A percentile compares a stretch with the other conserved stretches of the same genome.
Conservation (phyloP, 2,113 vertebrate genomes). For the Ploceus nigricollis region DNA sequence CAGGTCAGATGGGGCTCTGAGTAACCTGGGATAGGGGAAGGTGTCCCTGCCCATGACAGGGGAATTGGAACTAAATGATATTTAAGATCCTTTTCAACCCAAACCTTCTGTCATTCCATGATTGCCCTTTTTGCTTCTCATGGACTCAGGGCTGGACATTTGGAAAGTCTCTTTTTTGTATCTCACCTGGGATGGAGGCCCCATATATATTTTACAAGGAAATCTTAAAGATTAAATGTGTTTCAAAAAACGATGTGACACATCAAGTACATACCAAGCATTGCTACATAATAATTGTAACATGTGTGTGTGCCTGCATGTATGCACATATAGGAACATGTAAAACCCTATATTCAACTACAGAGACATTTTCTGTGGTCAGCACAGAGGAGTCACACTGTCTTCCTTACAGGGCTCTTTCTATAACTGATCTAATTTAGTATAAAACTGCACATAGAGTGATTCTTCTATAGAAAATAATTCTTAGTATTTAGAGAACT, state of each 20-base stretch:
- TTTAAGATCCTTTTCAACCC: not conserved
- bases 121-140: not conserved
- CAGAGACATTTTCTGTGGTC: not conserved
- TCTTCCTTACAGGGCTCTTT: not conserved
- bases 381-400: not conserved
- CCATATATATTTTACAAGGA: not conserved
- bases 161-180: not conserved
- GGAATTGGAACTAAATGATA: not conserved
- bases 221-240: not conserved
- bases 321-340: rapidly evolving
- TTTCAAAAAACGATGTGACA: not conserved
- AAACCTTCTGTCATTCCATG: not conserved
- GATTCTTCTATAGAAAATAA: not conserved
- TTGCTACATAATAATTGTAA: not conserved
- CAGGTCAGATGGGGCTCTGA: not conserved
- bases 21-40: not conserved
- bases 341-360: not conserved
- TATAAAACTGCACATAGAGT: not conserved
- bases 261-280: not conserved
- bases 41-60: not conserved
- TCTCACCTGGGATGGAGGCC: not conserved
- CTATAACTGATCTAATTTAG: not conserved
- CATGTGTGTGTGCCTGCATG: not conserved
- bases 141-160: too few relatives aligned
- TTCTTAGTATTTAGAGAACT: not conserved